Evolutionary conservation across 2,888 invertebrate species (phyloP).

Genomic region (Lithophane semibrunnea): DNA sequence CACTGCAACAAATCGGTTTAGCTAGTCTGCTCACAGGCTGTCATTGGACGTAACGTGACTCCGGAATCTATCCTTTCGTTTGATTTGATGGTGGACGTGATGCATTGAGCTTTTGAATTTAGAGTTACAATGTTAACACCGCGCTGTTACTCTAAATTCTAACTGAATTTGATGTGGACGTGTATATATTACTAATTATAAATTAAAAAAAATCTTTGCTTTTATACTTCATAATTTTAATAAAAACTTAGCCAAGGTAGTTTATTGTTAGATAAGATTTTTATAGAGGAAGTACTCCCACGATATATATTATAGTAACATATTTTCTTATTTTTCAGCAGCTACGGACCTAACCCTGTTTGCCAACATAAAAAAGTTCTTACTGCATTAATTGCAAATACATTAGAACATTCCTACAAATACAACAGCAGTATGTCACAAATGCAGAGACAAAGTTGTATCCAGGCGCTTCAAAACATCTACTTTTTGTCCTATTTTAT

Average conservation of each 20-base stretch:
- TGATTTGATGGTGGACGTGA: constrained; percentile 31
- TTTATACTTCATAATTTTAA: not conserved
- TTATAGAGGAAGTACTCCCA: not conserved
- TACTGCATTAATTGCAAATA: not conserved
- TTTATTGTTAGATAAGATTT: too few relatives aligned
- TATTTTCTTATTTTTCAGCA: not conserved
- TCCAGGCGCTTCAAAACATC: constrained; percentile 52
- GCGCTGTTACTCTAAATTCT: too few relatives aligned
- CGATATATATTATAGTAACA: not conserved
- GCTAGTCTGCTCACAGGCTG: constrained; percentile 28
- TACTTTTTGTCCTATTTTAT: constrained; percentile 52
- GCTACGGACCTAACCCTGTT: not conserved
- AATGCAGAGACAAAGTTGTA: constrained; percentile 55
- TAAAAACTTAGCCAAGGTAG: not conserved
- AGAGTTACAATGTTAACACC: not conserved
- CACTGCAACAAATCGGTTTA: constrained; percentile 57
- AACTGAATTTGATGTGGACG: too few relatives aligned
- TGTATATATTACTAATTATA: too few relatives aligned
- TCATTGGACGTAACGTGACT: constrained; percentile 52
- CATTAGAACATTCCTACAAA: not conserved
- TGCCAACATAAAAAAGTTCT: not conserved
- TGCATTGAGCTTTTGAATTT: constrained; percentile 18
- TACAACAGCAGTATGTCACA: constrained; percentile 48
- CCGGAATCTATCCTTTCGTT: constrained; percentile 30
- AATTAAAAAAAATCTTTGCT: not conserved